A percentile compares a stretch with the other conserved stretches of the same genome.
Conservation (phyloP, 2,113 vertebrate genomes). For the Felis chaus region DNA sequence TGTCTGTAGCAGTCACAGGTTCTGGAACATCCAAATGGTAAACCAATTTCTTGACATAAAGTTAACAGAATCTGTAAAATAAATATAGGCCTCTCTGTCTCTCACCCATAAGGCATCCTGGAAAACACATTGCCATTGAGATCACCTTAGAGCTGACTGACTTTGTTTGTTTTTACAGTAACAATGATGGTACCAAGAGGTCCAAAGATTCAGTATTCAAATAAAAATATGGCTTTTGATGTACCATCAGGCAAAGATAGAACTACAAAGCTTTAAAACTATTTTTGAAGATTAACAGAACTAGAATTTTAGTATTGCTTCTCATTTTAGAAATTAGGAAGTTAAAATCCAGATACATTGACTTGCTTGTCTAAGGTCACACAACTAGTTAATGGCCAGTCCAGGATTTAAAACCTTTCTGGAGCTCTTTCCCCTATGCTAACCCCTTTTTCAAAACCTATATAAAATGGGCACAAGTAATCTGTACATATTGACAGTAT, state of each 20-base stretch:
- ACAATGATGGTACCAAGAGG: background rate
- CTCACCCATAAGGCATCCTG: background rate
- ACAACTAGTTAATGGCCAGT: background rate
- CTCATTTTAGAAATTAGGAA: conserved; percentile 44
- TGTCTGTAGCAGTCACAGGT: background rate
- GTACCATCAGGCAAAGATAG: background rate
- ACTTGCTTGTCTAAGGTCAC: conserved; percentile 12
- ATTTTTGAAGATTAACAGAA: conserved; percentile 22
- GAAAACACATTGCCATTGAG: background rate
- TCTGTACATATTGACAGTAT: background rate
- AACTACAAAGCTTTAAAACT: conserved; percentile 27
- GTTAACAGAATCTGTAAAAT: conserved; percentile 23
- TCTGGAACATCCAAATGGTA: conserved; percentile 15
- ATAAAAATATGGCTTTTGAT: conserved; percentile 16
- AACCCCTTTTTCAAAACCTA: background rate
- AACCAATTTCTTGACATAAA: conserved; percentile 1
- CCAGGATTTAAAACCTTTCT: background rate
- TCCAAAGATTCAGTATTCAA: conserved; percentile 14
- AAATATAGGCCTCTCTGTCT: background rate
- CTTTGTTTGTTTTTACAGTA: background rate
- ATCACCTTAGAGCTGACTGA: background rate
- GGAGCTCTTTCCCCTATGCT: background rate
- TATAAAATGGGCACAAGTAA: conserved; percentile 33
- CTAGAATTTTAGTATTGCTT: background rate
- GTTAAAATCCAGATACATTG: conserved; percentile 1